Evolutionary conservation across 2,888 invertebrate genomes (phyloP).

Genomic region (Tachina grossa): DNA sequence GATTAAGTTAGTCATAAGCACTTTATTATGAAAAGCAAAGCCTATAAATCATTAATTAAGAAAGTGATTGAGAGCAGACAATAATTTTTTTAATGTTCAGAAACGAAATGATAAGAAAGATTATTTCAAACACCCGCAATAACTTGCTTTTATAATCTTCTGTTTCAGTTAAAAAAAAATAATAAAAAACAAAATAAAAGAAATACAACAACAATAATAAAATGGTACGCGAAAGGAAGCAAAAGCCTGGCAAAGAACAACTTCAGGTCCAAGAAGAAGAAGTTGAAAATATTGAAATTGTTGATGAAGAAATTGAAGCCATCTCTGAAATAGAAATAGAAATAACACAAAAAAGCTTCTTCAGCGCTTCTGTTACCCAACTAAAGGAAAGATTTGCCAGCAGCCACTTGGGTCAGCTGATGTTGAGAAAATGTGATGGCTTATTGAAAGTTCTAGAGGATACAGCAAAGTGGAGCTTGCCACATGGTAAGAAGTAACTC

Average conservation of each 20-base stretch:
- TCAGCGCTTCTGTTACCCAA: constrained; percentile 74
- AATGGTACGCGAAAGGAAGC: constrained; percentile 73
- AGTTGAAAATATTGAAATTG: constrained; percentile 11
- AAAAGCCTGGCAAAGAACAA: constrained; percentile 43
- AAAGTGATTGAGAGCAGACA: constrained; percentile 18
- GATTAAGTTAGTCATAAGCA: constrained; percentile 38
- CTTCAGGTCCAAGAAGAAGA: constrained; percentile 20
- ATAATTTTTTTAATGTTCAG: not conserved
- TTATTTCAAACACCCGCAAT: constrained; percentile 1
- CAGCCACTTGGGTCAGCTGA: constrained; percentile 78
- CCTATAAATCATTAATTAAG: constrained; percentile 5
- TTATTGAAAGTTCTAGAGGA: constrained; percentile 78
- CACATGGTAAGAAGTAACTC: constrained; percentile 75
- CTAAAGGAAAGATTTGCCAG: constrained; percentile 77
- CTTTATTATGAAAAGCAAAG: not conserved
- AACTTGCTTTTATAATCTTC: constrained; percentile 14
- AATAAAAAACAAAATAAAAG: not conserved
- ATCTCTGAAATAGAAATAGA: not conserved
- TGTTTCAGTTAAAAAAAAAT: constrained; percentile 15
- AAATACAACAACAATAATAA: constrained; percentile 19
- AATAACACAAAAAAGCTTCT: not conserved
- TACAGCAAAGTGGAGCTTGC: constrained; percentile 82
- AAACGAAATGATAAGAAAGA: constrained; percentile 48
- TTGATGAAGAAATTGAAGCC: constrained; percentile 37
- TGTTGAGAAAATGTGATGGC: constrained; percentile 77